These are phyloP conservation scores for Huso huso DNA, from an alignment of 2,797 vertebrate genomes.

Conservation along the genomic window DNA sequence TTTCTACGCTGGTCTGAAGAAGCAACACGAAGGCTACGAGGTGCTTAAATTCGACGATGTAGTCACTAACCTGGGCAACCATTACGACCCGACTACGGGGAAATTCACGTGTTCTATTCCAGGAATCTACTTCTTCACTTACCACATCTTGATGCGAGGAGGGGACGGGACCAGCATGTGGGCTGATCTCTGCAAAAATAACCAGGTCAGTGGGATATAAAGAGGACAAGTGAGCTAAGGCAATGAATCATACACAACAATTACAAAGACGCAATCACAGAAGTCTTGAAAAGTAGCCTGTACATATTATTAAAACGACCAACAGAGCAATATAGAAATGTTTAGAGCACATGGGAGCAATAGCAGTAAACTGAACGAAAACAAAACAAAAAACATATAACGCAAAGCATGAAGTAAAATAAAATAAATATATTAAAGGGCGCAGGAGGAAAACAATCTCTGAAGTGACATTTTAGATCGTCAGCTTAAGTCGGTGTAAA, in stretches of 20 bases:
- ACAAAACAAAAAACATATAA: no score
- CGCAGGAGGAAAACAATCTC: no score
- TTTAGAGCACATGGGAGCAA: no score
- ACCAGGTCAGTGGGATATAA: conserved; percentile 66
- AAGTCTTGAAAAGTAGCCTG: no score
- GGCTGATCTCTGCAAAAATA: conserved; percentile 93
- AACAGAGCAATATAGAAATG: no score
- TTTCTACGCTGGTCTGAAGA: conserved; percentile 90
- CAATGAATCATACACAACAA: not conserved
- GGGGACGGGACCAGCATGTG: conserved; percentile 95
- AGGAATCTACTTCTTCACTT: conserved; percentile 94
- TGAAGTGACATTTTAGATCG: no score
- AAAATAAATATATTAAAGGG: no score
- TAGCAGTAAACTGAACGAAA: no score
- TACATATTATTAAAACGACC: no score
- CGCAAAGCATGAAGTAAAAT: no score
- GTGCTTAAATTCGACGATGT: conserved; percentile 93
- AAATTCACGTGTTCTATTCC: conserved; percentile 95
- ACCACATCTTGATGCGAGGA: conserved; percentile 91
- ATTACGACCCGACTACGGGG: conserved; percentile 82
- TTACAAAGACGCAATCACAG: no score
- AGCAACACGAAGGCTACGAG: conserved; percentile 92
- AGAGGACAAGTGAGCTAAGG: not conserved
- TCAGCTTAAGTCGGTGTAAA: no score
- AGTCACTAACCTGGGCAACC: conserved; percentile 90